Base-by-base conservation (phyloP, 2,888 invertebrate species). In the Tiliacea aurago region DNA sequence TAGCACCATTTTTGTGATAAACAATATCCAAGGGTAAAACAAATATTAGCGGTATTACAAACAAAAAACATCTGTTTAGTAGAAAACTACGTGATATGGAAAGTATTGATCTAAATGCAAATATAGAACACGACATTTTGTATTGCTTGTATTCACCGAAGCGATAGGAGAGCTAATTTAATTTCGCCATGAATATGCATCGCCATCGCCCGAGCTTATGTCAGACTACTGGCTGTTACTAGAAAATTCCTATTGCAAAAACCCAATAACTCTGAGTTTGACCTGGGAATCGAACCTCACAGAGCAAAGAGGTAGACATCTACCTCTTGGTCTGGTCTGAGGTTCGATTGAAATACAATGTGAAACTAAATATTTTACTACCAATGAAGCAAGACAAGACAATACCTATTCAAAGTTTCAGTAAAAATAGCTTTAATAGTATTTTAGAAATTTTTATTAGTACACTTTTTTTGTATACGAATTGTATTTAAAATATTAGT, bases 1-100 rank as follows among this genome's bases (percentile, higher is more conserved):
- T 33, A 62, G 37, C 53, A 61, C 59, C 51, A 58, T 55, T 82
- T 82, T 53, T 66, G 49, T 78, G 56, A 68, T 78, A 72, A 71
- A 69, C 43, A 53, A 53, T 58, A 45, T 66, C 37, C 23, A 62
- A 78, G 55, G 47, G 64, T 72, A 45, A 59, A 59, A 41, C 49
- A 18, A 45, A 75, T 11, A 65, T 59, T 67, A 41, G 23, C 11
- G 10, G 28, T 28, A 47, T n/a, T n/a, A 28, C 13, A 5, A 53
- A 51, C 10, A 69, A 74, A 56, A 11, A 13, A 18, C 13, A 23
- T 33, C 2, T 43, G 2, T 41, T 47, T 47, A 13, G 6, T 56
- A 41, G 20, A 49, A 56, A 33, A 56, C 28, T 11, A 49, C 10
- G n/a, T 1, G 37, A 18, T 55, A 63, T 23, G 41, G 7, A 33